A percentile compares a stretch with the other conserved stretches of the same genome.
phyloP scores from a whole-genome alignment of 2,797 vertebrate genomes.

The Lutra lutra region DNA sequence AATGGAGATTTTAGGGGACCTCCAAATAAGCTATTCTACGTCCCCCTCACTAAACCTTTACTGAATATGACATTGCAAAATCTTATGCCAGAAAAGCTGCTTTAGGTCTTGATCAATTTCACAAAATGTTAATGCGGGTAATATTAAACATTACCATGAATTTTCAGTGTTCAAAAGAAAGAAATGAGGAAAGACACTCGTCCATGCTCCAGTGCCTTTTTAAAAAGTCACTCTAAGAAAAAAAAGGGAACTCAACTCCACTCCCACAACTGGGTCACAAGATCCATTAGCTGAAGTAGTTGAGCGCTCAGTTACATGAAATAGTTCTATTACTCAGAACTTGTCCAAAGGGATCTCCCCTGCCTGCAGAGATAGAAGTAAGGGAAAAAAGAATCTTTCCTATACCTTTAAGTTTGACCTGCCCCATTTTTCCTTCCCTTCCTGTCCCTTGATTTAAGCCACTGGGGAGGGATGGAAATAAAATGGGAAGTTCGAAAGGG shows the following conservation, averaged over 20 bases:
- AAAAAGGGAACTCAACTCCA: slow-evolving; percentile 38
- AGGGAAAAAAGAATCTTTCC: slow-evolving; percentile 21
- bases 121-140: slow-evolving; percentile 44
- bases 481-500: background rate
- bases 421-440: slow-evolving; percentile 1
- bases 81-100: background rate
- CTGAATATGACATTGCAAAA: background rate
- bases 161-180: background rate
- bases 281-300: background rate
- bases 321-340: slow-evolving; percentile 56
- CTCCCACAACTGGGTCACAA: slow-evolving; percentile 46
- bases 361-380: slow-evolving; percentile 34
- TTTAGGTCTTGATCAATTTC: slow-evolving; percentile 25
- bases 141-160: slow-evolving; percentile 26
- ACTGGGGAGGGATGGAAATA: background rate
- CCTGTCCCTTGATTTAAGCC: slow-evolving; percentile 26
- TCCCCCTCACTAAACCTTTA: background rate
- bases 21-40: background rate
- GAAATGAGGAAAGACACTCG: background rate
- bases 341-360: background rate
- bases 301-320: slow-evolving; percentile 51
- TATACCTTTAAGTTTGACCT: slow-evolving; percentile 35
- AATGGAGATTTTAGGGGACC: background rate
- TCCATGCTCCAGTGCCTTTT: background rate
- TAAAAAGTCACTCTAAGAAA: slow-evolving; percentile 48